A percentile compares a stretch with the other conserved stretches of the same genome.
Conservation (phyloP, 2,888 invertebrate genomes). For the Axea sp. region DNA sequence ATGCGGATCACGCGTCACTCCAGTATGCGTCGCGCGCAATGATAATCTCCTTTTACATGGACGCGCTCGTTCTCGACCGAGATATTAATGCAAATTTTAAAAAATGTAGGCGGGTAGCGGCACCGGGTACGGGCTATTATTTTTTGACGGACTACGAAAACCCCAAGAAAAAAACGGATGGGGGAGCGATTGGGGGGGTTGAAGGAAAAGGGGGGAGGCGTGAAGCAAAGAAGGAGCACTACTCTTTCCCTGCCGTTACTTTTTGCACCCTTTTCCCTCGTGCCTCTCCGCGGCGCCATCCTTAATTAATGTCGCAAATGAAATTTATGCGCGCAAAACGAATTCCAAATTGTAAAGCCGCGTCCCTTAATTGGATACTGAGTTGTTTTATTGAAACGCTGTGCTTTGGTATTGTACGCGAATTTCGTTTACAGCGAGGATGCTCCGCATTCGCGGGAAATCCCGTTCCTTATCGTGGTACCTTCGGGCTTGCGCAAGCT, state of each 20-base stretch:
- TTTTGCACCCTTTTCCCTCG: slow-evolving; percentile 17
- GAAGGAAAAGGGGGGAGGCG: too few species aligned
- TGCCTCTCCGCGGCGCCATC: slow-evolving; percentile 27
- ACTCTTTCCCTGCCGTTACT: neutral
- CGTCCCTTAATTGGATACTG: slow-evolving; percentile 30
- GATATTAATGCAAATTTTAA: slow-evolving; percentile 62
- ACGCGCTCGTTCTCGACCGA: slow-evolving; percentile 56
- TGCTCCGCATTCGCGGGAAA: too few species aligned
- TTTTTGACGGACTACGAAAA: slow-evolving; percentile 45
- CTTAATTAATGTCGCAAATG: slow-evolving; percentile 58
- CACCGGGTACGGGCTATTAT: slow-evolving; percentile 49
- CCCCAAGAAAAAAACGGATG: slow-evolving; percentile 26
- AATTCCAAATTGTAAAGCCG: slow-evolving; percentile 48
- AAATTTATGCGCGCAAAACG: slow-evolving; percentile 58
- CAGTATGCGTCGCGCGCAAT: slow-evolving; percentile 59
- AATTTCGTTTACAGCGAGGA: slow-evolving; percentile 14
- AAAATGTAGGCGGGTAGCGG: slow-evolving; percentile 61
- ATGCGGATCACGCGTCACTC: slow-evolving; percentile 61
- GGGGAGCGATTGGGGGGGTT: too few species aligned
- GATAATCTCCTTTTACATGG: slow-evolving; percentile 62
- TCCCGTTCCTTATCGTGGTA: too few species aligned
- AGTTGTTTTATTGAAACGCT: slow-evolving; percentile 46
- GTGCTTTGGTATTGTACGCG: slow-evolving; percentile 23
- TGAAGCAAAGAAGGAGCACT: slow-evolving; percentile 10
- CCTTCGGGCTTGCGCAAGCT: neutral